Conservation (phyloP, 2,888 invertebrate species). For the Pseudococcus longispinus region DNA sequence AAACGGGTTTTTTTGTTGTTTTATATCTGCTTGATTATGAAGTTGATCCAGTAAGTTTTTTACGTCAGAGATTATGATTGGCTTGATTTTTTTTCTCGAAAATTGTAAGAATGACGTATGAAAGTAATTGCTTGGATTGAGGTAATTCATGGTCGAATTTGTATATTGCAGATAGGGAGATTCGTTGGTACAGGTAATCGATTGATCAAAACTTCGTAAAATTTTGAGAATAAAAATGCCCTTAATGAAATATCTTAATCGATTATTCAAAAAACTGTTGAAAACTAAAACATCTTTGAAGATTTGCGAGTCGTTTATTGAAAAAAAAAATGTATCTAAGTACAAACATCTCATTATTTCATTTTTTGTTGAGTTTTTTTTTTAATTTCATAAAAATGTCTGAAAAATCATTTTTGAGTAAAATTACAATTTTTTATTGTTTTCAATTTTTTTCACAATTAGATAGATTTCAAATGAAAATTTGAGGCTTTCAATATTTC, state of each 20-base stretch:
- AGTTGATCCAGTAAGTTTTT: background rate
- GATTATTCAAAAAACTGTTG: no score
- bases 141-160: background rate
- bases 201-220: background rate
- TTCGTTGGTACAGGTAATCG: no score
- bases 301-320: no score
- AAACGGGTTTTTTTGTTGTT: background rate
- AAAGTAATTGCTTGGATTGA: background rate
- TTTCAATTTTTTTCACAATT: no score
- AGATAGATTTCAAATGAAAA: background rate
- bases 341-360: no score
- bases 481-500: no score
- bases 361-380: no score
- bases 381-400: background rate
- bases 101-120: background rate
- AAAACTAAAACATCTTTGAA: no score
- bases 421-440: no score
- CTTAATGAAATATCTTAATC: no score
- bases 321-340: no score
- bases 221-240: background rate
- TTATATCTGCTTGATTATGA: background rate
- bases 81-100: background rate
- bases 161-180: background rate
- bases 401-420: background rate
- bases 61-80: background rate